Evolutionary conservation across 2,113 vertebrate species (phyloP).

Genomic region (Columba janthina): DNA sequence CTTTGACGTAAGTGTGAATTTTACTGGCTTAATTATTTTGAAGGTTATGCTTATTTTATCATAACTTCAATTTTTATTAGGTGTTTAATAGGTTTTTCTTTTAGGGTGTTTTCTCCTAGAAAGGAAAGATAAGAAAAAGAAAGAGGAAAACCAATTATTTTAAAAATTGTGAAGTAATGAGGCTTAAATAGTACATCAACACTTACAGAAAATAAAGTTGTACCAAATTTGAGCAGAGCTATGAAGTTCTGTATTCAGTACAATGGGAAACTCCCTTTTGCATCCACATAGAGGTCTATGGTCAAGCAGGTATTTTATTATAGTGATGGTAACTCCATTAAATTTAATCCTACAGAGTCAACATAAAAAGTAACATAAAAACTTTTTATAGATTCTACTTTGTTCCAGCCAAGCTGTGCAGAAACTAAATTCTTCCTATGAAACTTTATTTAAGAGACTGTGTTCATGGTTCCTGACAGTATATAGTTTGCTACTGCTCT

Average conservation of each 20-base stretch:
- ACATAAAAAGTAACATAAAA: not conserved
- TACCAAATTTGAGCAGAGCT: not conserved
- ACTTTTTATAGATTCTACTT: not conserved
- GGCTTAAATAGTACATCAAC: not conserved
- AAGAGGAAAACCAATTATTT: not conserved
- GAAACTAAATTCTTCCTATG: not conserved
- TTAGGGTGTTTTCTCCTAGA: not conserved
- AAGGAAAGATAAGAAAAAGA: not conserved
- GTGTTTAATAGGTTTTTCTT: not conserved
- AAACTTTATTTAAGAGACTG: slow-evolving; percentile 20
- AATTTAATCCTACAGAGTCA: not conserved
- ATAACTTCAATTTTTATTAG: not conserved
- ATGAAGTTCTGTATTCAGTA: not conserved
- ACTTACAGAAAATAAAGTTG: not conserved
- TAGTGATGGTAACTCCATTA: not conserved
- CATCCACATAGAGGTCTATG: not conserved
- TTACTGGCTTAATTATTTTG: not conserved
- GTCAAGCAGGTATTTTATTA: not conserved
- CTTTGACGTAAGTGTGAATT: not conserved
- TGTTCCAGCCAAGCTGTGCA: not conserved
- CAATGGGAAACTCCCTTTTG: not conserved
- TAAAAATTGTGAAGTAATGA: not conserved
- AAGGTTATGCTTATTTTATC: not conserved
- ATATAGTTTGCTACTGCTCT: not conserved
- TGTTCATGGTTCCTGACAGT: not conserved